Conservation (phyloP, 2,113 vertebrate genomes). For the Prinia subflava region DNA sequence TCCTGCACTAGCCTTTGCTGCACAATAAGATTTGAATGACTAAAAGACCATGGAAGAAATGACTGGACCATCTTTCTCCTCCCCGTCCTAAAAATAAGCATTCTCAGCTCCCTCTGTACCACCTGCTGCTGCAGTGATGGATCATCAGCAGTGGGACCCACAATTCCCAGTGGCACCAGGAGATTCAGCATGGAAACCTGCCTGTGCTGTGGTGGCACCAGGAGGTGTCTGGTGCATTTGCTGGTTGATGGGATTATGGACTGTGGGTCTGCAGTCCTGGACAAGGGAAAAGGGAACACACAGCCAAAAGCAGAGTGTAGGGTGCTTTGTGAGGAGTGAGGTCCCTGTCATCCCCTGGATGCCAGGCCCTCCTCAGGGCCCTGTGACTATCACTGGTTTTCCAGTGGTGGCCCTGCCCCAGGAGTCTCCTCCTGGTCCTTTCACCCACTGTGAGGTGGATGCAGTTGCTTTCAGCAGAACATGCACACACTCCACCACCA, state of each 20-base stretch:
- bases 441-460: rapidly evolving
- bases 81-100: background rate
- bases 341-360: background rate
- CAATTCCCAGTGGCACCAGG: background rate
- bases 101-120: background rate
- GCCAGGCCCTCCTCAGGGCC: background rate
- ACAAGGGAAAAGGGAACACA: background rate
- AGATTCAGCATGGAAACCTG: background rate
- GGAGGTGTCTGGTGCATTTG: background rate
- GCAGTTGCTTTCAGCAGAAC: background rate
- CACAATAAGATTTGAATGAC: background rate
- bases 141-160: too few relatives aligned
- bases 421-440: background rate
- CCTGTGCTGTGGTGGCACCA: background rate
- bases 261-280: rapidly evolving
- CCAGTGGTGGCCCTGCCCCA: background rate
- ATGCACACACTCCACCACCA: background rate
- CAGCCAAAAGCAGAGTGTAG: background rate
- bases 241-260: background rate
- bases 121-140: background rate
- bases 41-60: background rate
- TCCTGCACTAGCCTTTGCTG: background rate
- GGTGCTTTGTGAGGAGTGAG: background rate
- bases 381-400: background rate
- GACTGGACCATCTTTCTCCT: background rate